Base-by-base conservation (phyloP, 2,797 vertebrate species). In the Philypnodon macrostomus region DNA sequence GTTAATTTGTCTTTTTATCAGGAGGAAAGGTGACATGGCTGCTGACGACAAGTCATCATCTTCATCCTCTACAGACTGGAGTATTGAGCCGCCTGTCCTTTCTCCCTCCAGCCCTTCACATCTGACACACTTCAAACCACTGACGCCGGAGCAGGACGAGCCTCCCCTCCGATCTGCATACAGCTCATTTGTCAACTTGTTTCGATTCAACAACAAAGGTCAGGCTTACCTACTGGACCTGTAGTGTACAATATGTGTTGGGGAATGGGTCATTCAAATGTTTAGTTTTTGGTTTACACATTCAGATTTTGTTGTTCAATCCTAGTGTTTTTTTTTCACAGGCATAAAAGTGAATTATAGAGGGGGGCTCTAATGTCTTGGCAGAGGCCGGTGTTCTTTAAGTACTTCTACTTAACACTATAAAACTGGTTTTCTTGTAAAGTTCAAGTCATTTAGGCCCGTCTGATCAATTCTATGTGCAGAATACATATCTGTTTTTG, bases 111-210 rank as follows among this genome's bases (percentile, higher is more conserved):
- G 94, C 75, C 94, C 96, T 0, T 97, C 96, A 65, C 96, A 95
- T 67, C 90, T 99, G 59, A 99, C 97, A 14, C 96, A 98, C 71
- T 99, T 99, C 84, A 98, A 98, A 58, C 96, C 96, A 1, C 83
- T 98, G 84, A 97, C 94, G 23, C 97, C 97, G 0, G 96, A 98
- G 77, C 94, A 95, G 83, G 97, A 99, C 13, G 96, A 98, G 24
- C 96, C 96, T 1, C 90, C 97, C 0, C 93, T 99, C 54, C 96
- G 95, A 69, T 98, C 97, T 0, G 96, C 96, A 0, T 99, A 99
- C 86, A 98, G 96, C 77, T 99, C 96, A 30, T 97, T 99, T 46
- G 96, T 98, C 84, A 99, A 90, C 83, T 92, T 99, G 52, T 98
- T 99, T 74, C 92, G 97, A 46, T 99, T 98, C 85, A 96, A 86